These are phyloP conservation scores for Sebastes taczanowskii DNA, from an alignment of 2,797 vertebrate species.

Conservation along the genomic window DNA sequence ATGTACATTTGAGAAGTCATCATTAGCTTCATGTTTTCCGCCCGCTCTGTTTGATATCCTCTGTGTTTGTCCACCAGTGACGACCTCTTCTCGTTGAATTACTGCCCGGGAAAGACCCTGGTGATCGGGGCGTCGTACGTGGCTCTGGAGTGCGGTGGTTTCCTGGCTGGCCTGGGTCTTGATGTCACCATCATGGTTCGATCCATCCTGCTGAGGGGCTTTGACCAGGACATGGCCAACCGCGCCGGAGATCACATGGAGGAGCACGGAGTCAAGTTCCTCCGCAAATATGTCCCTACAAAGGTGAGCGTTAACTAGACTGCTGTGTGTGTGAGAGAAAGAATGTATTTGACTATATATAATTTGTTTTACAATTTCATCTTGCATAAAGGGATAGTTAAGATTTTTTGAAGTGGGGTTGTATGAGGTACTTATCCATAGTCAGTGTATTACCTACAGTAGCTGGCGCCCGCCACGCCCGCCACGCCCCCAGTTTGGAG, in stretches of 20 bases:
- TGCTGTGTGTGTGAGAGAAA: background rate
- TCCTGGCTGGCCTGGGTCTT: conserved; percentile 91
- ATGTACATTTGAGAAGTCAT: background rate
- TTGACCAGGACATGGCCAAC: conserved; percentile 97
- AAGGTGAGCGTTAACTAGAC: conserved; percentile 76
- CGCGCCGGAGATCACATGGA: conserved; percentile 92
- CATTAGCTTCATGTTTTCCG: background rate
- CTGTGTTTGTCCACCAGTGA: conserved; percentile 81
- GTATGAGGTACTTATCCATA: no score
- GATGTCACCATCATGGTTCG: conserved; percentile 96
- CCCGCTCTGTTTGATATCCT: background rate
- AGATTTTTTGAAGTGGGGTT: no score
- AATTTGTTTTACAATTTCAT: no score
- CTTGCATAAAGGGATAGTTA: no score
- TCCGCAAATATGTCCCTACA: conserved; percentile 88
- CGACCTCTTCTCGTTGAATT: conserved; percentile 93
- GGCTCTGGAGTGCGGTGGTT: conserved; percentile 94
- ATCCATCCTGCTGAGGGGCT: conserved; percentile 93
- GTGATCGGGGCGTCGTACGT: conserved; percentile 95
- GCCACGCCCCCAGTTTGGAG: no score
- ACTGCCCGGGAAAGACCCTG: conserved; percentile 95
- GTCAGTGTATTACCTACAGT: no score
- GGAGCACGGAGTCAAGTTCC: conserved; percentile 89
- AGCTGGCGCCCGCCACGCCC: no score
- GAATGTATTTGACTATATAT: no score